A percentile compares a stretch with the other conserved stretches of the same genome.
These are phyloP conservation scores for Tillus elongatus DNA, from an alignment of 2,888 invertebrate genomes.

Conservation along the genomic window DNA sequence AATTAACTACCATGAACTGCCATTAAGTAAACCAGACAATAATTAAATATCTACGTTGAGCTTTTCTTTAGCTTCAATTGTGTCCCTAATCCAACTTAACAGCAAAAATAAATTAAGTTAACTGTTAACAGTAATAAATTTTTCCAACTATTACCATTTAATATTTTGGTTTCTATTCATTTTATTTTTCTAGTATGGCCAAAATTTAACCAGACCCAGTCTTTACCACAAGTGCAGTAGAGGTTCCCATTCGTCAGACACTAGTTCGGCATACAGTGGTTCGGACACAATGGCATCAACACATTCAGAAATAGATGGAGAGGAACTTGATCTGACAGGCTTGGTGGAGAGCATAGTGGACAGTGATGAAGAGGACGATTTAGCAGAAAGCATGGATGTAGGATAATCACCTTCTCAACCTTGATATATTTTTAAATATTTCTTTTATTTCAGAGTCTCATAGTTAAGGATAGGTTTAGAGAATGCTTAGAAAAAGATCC, in stretches of 20 bases:
- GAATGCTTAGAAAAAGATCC: conserved; percentile 98
- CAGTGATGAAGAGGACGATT: conserved; percentile 90
- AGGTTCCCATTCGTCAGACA: conserved; percentile 83
- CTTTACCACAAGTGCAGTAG: conserved; percentile 76
- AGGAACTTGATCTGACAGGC: conserved; percentile 86
- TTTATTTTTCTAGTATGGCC: conserved; percentile 36
- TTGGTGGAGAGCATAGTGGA: conserved; percentile 93
- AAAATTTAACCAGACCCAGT: conserved; percentile 48
- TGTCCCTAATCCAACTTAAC: too few species aligned
- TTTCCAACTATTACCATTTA: too few species aligned
- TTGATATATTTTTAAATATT: neutral
- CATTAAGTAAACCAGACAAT: too few species aligned
- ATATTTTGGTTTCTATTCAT: too few species aligned
- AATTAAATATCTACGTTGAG: too few species aligned
- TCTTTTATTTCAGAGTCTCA: conserved; percentile 55
- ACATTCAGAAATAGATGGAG: conserved; percentile 70
- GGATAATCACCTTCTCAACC: conserved; percentile 33
- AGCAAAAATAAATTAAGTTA: too few species aligned
- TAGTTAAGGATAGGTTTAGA: conserved; percentile 87
- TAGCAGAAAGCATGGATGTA: conserved; percentile 82
- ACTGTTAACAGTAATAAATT: too few species aligned
- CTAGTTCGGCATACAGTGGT: conserved; percentile 92
- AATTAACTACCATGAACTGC: too few species aligned
- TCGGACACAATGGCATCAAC: conserved; percentile 93
- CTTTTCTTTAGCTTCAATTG: too few species aligned